A percentile compares a stretch with the other conserved stretches of the same genome.
phyloP scores from a whole-genome alignment of 1,140 invertebrate genomes.

The Holotrichia oblita region DNA sequence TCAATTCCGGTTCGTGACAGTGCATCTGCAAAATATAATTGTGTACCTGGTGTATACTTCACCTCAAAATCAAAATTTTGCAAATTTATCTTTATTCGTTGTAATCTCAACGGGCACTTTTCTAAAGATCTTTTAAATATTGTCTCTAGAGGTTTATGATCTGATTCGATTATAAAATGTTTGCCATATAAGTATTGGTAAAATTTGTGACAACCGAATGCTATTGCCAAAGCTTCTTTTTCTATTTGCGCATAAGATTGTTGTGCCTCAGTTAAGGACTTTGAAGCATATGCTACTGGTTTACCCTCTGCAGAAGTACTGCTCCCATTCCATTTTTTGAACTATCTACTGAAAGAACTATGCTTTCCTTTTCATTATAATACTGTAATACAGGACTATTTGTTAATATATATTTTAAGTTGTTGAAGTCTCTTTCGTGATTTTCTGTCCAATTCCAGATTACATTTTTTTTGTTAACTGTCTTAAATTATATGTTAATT shows the following conservation, averaged over 20 bases:
- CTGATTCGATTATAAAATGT: constrained; percentile 53
- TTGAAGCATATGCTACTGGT: constrained; percentile 54
- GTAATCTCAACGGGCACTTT: constrained; percentile 57
- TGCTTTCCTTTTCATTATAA: constrained; percentile 8
- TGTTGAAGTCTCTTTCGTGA: neutral
- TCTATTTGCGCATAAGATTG: constrained; percentile 56
- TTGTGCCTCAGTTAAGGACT: constrained; percentile 54
- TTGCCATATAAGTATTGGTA: constrained; percentile 51
- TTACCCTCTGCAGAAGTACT: constrained; percentile 51
- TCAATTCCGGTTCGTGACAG: constrained; percentile 32
- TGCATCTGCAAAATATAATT: constrained; percentile 45
- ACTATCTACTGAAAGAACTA: constrained; percentile 50
- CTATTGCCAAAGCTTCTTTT: constrained; percentile 42
- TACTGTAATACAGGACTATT: constrained; percentile 42
- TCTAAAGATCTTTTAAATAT: constrained; percentile 60
- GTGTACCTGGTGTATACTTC: constrained; percentile 54
- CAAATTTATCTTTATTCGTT: constrained; percentile 57
- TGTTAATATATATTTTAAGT: neutral
- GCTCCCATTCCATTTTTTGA: constrained; percentile 54
- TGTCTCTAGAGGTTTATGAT: constrained; percentile 47
- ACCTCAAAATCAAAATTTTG: constrained; percentile 55
- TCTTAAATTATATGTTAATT: neutral
- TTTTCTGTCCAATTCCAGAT: constrained; percentile 36
- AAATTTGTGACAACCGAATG: constrained; percentile 48
- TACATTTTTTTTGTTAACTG: neutral